Evolutionary conservation across 2,113 vertebrate genomes (phyloP), one percentile per base, ranked within the genome.

Genomic region (Panurus biarmicus): DNA sequence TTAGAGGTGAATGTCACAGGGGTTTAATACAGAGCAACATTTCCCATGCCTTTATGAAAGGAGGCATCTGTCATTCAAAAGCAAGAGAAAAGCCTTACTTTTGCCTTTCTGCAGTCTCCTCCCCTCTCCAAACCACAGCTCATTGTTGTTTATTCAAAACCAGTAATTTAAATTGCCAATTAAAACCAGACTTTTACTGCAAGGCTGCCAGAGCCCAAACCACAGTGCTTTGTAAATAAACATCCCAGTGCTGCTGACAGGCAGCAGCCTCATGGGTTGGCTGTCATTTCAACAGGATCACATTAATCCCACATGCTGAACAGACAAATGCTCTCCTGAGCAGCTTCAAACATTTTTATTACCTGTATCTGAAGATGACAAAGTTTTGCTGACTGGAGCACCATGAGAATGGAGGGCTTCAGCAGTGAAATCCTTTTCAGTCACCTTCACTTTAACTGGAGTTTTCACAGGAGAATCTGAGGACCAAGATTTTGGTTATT

Each of bases 291-390:
- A 93, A 80, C 61, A 86, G 48, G 40, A 80, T 90, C 86, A 67
- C 67, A 66, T 56, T 84, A 84, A 90, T 54, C 33, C 86, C 74
- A 72, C 3, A 4, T 47, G 57, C 61, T 48, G 11, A 31, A 38
- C 18, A 75, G 10, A 38, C 20, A 42, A 1, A 1, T 14, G 26
- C 20, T 53, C 60, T n/a, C 17, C 14, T 33, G 2, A 7, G 12
- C 21, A 87, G 44, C 75, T 70, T 23, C 60, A 35, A 73, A 69
- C 18, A 13, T 24, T 75, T 84, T 47, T 67, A 6, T 96, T 95
- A 99, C 98, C 98, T 65, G 99, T 99, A 90, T 99, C 99, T 6
- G 99, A 99, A 29, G 99, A 99, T 2, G 99, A 99, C 93, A 99
- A 94, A 3, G 98, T 98, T 90, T 99, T 99, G 95, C 98, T 99